Evolutionary conservation across 53 echinoderm and acorn worm species (phyloP).

Genomic region (Temnopleurus reevesii): DNA sequence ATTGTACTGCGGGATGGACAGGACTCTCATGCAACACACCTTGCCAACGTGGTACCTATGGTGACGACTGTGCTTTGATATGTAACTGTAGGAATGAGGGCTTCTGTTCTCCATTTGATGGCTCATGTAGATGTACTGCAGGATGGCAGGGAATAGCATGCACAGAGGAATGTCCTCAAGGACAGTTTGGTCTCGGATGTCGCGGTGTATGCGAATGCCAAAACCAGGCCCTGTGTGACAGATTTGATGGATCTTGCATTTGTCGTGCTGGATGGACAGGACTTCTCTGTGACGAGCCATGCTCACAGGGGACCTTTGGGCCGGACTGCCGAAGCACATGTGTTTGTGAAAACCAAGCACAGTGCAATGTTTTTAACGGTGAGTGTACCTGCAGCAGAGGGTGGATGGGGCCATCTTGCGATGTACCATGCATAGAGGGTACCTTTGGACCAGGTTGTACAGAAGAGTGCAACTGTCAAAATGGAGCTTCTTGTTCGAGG

Average conservation of each 20-base stretch:
- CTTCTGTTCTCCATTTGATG: slow-evolving; percentile 82
- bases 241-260: slow-evolving; percentile 69
- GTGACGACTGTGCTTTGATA: slow-evolving; percentile 63
- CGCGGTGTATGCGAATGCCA: slow-evolving; percentile 64
- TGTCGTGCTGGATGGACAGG: slow-evolving; percentile 87
- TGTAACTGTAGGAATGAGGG: slow-evolving; percentile 79
- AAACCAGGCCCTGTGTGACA: slow-evolving; percentile 76
- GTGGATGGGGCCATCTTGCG: slow-evolving; percentile 70
- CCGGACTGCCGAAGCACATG: slow-evolving; percentile 66
- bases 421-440: slow-evolving; percentile 56
- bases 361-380: slow-evolving; percentile 73
- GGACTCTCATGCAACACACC: slow-evolving; percentile 64
- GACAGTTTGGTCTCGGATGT: slow-evolving; percentile 68
- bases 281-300: slow-evolving; percentile 60
- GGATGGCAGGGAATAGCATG: slow-evolving; percentile 76
- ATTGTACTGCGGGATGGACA: slow-evolving; percentile 72
- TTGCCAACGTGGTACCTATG: slow-evolving; percentile 67
- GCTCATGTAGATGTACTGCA: slow-evolving; percentile 69
- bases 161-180: slow-evolving; percentile 58
- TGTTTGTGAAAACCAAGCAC: slow-evolving; percentile 72
- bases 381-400: slow-evolving; percentile 64
- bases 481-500: slow-evolving; percentile 66
- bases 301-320: slow-evolving; percentile 75
- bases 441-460: slow-evolving; percentile 69
- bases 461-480: slow-evolving; percentile 68